Percentiles rank a stretch among this genome's conserved stretches.
phyloP scores from a whole-genome alignment of 2,113 vertebrate genomes.

The Gasterosteus nipponicus region DNA sequence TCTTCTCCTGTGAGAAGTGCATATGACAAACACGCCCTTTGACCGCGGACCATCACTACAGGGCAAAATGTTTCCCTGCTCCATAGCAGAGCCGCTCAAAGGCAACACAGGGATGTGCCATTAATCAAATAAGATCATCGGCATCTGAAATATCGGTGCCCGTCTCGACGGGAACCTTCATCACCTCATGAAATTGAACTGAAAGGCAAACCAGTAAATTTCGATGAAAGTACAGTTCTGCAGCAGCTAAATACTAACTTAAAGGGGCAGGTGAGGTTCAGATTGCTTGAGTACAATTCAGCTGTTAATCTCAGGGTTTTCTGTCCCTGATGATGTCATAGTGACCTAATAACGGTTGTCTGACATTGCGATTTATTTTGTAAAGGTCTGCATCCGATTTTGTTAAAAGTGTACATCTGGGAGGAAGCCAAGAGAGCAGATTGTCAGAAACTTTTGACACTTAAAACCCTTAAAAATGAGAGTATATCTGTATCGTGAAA shows the following conservation, averaged over 20 bases:
- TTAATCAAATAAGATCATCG: conserved; percentile 66
- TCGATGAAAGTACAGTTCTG: conserved; percentile 5
- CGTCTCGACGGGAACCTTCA: conserved; percentile 10
- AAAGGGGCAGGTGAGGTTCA: conserved; percentile 3
- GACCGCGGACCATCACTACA: conserved; percentile 70
- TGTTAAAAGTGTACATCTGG: no score
- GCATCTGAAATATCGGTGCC: conserved; percentile 8
- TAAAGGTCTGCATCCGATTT: no score
- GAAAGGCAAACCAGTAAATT: conserved; percentile 35
- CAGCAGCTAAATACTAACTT: not conserved
- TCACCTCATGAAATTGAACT: conserved; percentile 21
- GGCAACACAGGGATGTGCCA: conserved; percentile 53
- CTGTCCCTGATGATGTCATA: not conserved
- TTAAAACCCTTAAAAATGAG: no score
- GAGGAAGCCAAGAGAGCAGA: no score
- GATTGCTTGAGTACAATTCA: not conserved
- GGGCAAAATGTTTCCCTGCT: conserved; percentile 77
- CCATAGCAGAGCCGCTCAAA: conserved; percentile 51
- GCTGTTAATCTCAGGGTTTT: no score
- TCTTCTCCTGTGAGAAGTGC: conserved; percentile 59
- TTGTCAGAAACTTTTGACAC: no score
- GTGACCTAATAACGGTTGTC: not conserved
- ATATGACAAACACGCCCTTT: conserved; percentile 78
- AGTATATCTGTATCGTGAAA: not conserved
- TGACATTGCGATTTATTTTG: not conserved